Base-by-base conservation (phyloP, 2,797 vertebrate genomes). In the Sebastes variabilis region DNA sequence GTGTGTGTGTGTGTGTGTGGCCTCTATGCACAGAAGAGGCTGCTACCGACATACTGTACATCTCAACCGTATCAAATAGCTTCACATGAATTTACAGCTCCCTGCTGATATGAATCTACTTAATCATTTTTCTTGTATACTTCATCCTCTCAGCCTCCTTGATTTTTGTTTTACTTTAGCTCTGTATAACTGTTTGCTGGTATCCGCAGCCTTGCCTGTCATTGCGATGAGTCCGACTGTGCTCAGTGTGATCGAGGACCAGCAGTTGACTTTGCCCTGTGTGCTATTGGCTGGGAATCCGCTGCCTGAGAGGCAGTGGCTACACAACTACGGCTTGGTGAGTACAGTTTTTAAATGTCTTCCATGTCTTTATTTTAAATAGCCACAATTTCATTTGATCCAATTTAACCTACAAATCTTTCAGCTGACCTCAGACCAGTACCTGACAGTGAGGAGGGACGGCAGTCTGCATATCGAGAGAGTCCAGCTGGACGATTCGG, bases 391-490 rank as follows among this genome's bases (percentile, higher is more conserved):
- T 55, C 0, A 60, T 34, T 67, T 8, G 5, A 77, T 27, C 5
- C 2, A 29, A 3, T 59, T 36, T 24, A 22, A 73, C 25, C 14
- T 46, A 1, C 3, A 46, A 29, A 76, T 54, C 71, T 75, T 79
- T 79, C 93, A 99, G 99, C 90, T 99, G 92, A 95, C 95, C 59
- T 96, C 97, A 66, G 97, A 94, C 80, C 96, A 97, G 9, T 98
- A 99, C 18, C 27, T 97, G 78, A 97, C 90, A 0, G 85, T 99
- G 62, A 96, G 97, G 72, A 95, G 93, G 6, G 99, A 99, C 1
- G 97, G 98, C 24, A 99, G 98, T 87, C 95, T 99, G 79, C 97
- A 99, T 64, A 96, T 99, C 14, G 98, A 99, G 85, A 94, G 97
- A 72, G 94, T 97, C 29, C 95, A 92, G 18, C 90, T 99, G 88